Percentiles rank a stretch among this genome's conserved stretches.
These are phyloP conservation scores for Pocota personata DNA, from an alignment of 2,888 invertebrate genomes.

Conservation along the genomic window DNA sequence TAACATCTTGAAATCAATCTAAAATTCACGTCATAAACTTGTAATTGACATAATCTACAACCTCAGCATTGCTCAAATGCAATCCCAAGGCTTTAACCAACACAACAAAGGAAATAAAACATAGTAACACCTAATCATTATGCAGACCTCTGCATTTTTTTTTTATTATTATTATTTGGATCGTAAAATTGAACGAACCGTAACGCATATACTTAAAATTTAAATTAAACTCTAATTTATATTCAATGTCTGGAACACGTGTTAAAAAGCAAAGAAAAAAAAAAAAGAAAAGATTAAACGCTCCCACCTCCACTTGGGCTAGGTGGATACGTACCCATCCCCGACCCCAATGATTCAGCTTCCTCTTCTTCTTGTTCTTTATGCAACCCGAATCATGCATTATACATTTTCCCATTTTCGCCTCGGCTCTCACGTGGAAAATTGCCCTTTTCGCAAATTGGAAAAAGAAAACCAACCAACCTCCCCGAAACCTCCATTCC, in stretches of 20 bases:
- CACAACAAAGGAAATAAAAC: background rate
- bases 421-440: slow-evolving; percentile 51
- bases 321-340: background rate
- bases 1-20: background rate
- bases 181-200: slow-evolving; percentile 47
- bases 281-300: background rate
- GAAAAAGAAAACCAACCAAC: slow-evolving; percentile 31
- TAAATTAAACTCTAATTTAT: slow-evolving; percentile 71
- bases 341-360: background rate
- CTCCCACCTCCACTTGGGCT: background rate
- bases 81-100: background rate
- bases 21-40: background rate
- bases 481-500: background rate
- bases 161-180: slow-evolving; percentile 17
- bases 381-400: slow-evolving; percentile 68
- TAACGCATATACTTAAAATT: slow-evolving; percentile 59
- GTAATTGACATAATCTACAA: background rate
- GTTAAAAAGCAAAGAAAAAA: slow-evolving; percentile 16
- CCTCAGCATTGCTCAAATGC: background rate
- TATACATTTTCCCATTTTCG: slow-evolving; percentile 67
- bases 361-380: slow-evolving; percentile 20
- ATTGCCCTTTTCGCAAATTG: slow-evolving; percentile 68
- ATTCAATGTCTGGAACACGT: slow-evolving; percentile 66
- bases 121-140: slow-evolving; percentile 6
- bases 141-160: slow-evolving; percentile 12